A percentile compares a stretch with the other conserved stretches of the same genome.
Conservation (phyloP, 2,113 vertebrate species). For the Petaurus breviceps region DNA sequence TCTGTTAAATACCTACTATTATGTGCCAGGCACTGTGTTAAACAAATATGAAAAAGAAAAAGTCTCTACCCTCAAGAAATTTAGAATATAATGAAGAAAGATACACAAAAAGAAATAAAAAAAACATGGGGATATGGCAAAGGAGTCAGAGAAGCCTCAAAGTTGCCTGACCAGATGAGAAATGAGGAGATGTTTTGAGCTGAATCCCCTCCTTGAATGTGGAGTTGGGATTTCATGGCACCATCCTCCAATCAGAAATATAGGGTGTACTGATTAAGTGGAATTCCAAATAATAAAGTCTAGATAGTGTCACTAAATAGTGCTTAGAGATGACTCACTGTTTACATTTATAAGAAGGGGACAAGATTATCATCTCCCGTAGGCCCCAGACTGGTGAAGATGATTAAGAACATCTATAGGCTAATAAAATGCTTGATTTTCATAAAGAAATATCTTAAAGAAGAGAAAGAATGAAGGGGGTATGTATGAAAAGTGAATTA, state of each 20-base stretch:
- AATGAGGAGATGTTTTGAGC: background rate
- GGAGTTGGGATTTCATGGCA: background rate
- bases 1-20: background rate
- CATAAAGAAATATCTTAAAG: background rate
- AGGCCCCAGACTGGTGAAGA: background rate
- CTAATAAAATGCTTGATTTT: background rate
- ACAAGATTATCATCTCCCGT: background rate
- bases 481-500: background rate
- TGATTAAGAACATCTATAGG: background rate
- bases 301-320: background rate
- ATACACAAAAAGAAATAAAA: background rate
- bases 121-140: background rate
- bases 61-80: background rate
- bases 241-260: background rate
- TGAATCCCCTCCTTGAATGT: background rate
- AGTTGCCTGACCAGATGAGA: background rate
- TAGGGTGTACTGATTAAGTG: background rate
- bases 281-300: background rate
- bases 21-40: background rate
- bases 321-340: background rate
- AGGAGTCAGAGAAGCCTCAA: background rate
- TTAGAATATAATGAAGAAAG: background rate
- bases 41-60: background rate
- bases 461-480: background rate
- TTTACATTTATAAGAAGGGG: background rate